Evolutionary conservation across 2,888 invertebrate genomes (phyloP), one percentile per base, ranked within the genome.

Genomic region (Sepioteuthis lessoniana): DNA sequence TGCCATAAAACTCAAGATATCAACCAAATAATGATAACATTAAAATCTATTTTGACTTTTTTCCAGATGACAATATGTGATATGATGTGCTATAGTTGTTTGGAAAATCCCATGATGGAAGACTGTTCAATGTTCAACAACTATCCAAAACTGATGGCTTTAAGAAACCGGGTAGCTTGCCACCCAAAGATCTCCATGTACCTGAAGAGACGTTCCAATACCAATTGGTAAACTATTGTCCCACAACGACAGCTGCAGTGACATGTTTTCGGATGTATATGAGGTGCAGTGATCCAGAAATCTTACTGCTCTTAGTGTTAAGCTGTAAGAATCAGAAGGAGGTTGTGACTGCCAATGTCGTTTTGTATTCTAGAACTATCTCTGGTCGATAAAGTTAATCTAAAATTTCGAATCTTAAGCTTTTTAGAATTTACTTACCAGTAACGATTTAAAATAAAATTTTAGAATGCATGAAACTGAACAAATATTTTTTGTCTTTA

Each of bases 131-230:
- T 92, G 37, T 47, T 92, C 16, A 92, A 47, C 92, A 42, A 47
- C 31, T 92, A 92, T 31, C 92, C 92, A 1, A 92, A 92, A 92
- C 10, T 92, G 46, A 21, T 42, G 92, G 25, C 42, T 0, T 31
- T 92, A 47, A 92, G 46, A 28, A 92, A 92, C 92, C 92, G 92
- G 25, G 47, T 92, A 16, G 46, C 42, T 4, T 47, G 35, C n/a
- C 92, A 92, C 92, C 42, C 92, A 31, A 92, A 92, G 31, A 46
- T 92, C 19, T 92, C 92, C 38, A 92, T 92, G 92, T 92, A 92
- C 92, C 42, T 92, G n/a, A 92, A 42, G 31, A 92, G 92, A n/a
- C 92, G 47, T 19, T n/a, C 92, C 19, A 42, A 47, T 21, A 92
- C 92, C 42, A 35, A 47, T 19, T 76, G 76, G 76, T 76, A 76